These are phyloP conservation scores for Aplodontia rufa DNA, from an alignment of 2,113 vertebrate species.

Conservation along the genomic window DNA sequence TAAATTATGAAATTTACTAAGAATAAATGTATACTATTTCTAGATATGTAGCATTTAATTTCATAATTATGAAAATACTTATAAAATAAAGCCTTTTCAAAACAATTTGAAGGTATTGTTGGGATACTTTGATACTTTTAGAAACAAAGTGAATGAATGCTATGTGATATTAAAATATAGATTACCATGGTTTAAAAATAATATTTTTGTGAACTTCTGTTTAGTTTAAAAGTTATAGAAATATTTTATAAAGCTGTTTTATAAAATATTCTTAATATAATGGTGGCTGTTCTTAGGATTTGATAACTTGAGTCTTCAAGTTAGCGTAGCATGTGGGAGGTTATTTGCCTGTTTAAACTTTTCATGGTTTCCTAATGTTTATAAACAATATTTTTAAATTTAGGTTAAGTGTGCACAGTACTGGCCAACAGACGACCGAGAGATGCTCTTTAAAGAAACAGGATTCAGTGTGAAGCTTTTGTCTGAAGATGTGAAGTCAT, in stretches of 20 bases:
- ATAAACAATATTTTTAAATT: slow-evolving; percentile 58
- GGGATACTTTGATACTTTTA: slow-evolving; percentile 5
- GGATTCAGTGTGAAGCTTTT: slow-evolving; percentile 93
- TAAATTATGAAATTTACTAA: not conserved
- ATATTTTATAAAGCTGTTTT: slow-evolving; percentile 27
- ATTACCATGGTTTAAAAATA: slow-evolving; percentile 8
- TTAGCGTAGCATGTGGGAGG: not conserved
- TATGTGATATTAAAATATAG: slow-evolving; percentile 2
- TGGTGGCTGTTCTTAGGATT: slow-evolving; percentile 1
- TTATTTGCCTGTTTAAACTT: slow-evolving; percentile 29
- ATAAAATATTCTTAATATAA: slow-evolving; percentile 33
- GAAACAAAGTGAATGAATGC: not conserved
- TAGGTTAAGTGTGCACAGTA: slow-evolving; percentile 99
- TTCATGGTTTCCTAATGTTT: slow-evolving; percentile 46
- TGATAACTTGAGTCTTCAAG: not conserved
- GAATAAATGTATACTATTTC: not conserved
- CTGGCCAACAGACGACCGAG: slow-evolving; percentile 93
- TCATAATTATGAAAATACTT: slow-evolving; percentile 21
- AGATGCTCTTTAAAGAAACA: slow-evolving; percentile 94
- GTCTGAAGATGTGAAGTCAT: slow-evolving; percentile 94
- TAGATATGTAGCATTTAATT: slow-evolving; percentile 16
- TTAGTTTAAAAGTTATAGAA: slow-evolving; percentile 29
- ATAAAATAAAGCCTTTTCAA: slow-evolving; percentile 34
- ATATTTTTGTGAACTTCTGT: not conserved
- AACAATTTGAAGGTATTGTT: slow-evolving; percentile 20